A percentile compares a stretch with the other conserved stretches of the same genome.
Conservation (phyloP, 1,140 invertebrate species). For the Panagrolaimus sp. region DNA sequence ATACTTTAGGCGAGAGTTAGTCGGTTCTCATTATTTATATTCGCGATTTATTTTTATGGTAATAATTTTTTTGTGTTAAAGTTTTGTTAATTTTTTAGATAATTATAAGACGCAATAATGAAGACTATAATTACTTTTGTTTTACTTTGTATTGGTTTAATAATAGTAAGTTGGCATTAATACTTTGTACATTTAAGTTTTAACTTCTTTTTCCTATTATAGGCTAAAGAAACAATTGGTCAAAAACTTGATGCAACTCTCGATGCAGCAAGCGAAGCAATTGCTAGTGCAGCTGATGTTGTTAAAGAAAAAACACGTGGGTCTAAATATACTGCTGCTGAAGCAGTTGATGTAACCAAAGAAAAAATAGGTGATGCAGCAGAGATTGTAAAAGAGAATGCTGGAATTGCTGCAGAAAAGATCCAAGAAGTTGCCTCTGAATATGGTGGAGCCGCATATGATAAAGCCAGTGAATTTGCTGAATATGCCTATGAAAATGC, state of each 20-base stretch:
- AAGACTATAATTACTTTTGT: too few species aligned
- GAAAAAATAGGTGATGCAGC: background rate
- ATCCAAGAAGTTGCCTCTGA: background rate
- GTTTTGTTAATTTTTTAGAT: too few species aligned
- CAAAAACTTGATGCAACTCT: background rate
- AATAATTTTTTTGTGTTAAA: too few species aligned
- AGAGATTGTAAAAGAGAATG: background rate
- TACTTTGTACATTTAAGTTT: background rate
- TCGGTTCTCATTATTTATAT: too few species aligned
- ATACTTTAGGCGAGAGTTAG: too few species aligned
- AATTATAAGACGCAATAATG: too few species aligned
- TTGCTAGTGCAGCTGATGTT: conserved; percentile 6
- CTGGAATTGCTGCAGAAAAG: conserved; percentile 1
- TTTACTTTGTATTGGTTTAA: background rate
- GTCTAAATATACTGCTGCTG: background rate
- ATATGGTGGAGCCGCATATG: background rate
- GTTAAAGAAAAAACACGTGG: background rate
- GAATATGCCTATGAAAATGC: background rate
- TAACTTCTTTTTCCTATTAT: too few species aligned
- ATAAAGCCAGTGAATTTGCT: too few species aligned
- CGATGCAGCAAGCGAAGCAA: background rate
- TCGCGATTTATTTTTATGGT: too few species aligned
- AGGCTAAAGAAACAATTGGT: background rate
- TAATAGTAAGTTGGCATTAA: background rate
- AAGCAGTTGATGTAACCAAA: background rate